phyloP scores from a whole-genome alignment of 2,888 invertebrate species.

The Chymomyza amoena region DNA sequence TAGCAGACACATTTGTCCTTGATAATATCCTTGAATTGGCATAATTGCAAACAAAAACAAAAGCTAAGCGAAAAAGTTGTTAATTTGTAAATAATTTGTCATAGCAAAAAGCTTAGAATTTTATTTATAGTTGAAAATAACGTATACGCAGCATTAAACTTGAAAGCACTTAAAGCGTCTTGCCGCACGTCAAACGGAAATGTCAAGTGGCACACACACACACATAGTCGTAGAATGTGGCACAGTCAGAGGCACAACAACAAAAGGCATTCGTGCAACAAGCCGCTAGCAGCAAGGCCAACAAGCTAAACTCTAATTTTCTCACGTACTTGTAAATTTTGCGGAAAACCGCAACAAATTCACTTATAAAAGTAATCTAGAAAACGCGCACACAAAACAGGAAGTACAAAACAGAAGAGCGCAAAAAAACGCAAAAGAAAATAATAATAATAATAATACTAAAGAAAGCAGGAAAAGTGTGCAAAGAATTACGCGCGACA shows the following conservation, averaged over 20 bases:
- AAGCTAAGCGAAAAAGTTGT: conserved; percentile 50
- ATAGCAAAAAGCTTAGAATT: conserved; percentile 14
- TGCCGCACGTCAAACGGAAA: not conserved
- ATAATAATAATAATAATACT: not conserved
- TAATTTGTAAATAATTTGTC: conserved; percentile 41
- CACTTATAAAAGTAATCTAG: conserved; percentile 72
- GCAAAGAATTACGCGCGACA: conserved; percentile 41
- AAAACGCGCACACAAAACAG: conserved; percentile 67
- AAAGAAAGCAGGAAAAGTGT: conserved; percentile 21
- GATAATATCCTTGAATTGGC: conserved; percentile 50
- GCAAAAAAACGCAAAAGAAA: not conserved
- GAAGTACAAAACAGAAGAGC: conserved; percentile 51
- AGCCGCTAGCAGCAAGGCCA: conserved; percentile 11
- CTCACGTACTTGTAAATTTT: conserved; percentile 73
- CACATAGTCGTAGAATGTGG: not conserved
- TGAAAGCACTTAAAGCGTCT: conserved; percentile 26
- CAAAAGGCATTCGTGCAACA: conserved; percentile 2
- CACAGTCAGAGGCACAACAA: not conserved
- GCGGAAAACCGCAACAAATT: conserved; percentile 72
- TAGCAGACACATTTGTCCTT: conserved; percentile 12
- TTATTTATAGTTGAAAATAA: conserved; percentile 34
- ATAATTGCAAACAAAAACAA: conserved; percentile 19
- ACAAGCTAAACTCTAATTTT: conserved; percentile 69
- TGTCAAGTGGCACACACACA: not conserved
- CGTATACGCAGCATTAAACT: conserved; percentile 47